Evolutionary conservation across 2,113 vertebrate genomes (phyloP).

Genomic region (Tenrec ecaudatus): DNA sequence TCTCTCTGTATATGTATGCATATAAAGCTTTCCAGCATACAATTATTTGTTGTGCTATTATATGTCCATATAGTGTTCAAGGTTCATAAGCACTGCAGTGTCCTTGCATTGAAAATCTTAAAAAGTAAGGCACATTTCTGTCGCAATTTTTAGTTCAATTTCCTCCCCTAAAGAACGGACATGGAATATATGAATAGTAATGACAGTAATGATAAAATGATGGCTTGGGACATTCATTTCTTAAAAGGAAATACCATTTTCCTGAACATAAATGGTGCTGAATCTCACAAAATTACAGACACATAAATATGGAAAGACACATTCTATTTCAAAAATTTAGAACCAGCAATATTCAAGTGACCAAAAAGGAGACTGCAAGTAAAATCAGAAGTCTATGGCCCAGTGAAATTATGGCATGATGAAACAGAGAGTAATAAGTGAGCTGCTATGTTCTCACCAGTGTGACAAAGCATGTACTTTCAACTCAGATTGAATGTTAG

Average conservation of each 20-base stretch:
- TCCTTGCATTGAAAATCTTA: not conserved
- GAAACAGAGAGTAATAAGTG: not conserved
- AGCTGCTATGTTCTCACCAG: constrained; percentile 23
- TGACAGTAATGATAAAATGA: constrained; percentile 41
- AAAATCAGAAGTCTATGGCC: constrained; percentile 19
- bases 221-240: not conserved
- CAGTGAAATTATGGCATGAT: not conserved
- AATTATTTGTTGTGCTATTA: constrained; percentile 32
- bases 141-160: constrained; percentile 32
- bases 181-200: not conserved
- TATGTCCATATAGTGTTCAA: constrained; percentile 35
- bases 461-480: not conserved
- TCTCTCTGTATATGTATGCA: not conserved
- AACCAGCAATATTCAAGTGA: constrained; percentile 53
- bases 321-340: constrained; percentile 45
- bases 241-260: constrained; percentile 31
- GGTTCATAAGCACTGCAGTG: not conserved
- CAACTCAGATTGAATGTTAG: not conserved
- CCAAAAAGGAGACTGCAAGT: constrained; percentile 50
- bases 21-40: not conserved
- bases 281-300: constrained; percentile 51
- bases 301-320: constrained; percentile 31
- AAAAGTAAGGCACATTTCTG: not conserved
- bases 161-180: constrained; percentile 17
- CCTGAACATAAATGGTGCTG: not conserved